A percentile compares a stretch with the other conserved stretches of the same genome.
These are phyloP conservation scores for Lapara coniferarum DNA, from an alignment of 2,888 invertebrate species.

Conservation along the genomic window DNA sequence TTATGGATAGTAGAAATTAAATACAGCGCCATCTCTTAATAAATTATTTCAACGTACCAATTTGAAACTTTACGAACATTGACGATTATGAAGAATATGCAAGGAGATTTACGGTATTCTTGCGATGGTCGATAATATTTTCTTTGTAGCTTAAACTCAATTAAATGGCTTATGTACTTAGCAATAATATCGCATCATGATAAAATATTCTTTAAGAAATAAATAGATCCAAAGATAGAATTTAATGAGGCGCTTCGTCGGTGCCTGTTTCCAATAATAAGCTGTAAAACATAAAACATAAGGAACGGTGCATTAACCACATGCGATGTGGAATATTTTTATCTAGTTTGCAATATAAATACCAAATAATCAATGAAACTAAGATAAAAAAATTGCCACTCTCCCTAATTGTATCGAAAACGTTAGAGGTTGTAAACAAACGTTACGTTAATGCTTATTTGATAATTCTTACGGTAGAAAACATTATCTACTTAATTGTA, in stretches of 20 bases:
- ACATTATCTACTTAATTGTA: constrained; percentile 7
- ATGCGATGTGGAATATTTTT: constrained; percentile 21
- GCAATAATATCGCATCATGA: neutral
- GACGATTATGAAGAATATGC: neutral
- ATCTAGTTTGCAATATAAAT: constrained; percentile 22
- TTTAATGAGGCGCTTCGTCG: neutral
- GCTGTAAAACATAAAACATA: constrained; percentile 9
- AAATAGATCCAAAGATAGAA: constrained; percentile 7
- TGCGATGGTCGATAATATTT: neutral
- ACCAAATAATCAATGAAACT: constrained; percentile 13
- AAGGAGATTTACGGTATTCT: neutral
- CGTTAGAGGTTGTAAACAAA: constrained; percentile 19
- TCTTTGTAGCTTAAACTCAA: neutral
- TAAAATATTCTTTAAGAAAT: neutral
- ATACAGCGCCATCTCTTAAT: constrained; percentile 14
- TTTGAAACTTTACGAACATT: neutral
- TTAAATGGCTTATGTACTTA: neutral
- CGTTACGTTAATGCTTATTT: constrained; percentile 8
- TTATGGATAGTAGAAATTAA: constrained; percentile 1
- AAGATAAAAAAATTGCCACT: constrained; percentile 16
- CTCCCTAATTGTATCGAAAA: constrained; percentile 2
- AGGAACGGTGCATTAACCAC: constrained; percentile 18
- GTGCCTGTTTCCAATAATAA: constrained; percentile 7
- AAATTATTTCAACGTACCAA: neutral
- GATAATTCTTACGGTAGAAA: constrained; percentile 12